phyloP scores from a whole-genome alignment of 2,797 vertebrate species.

The Danio choprae region DNA sequence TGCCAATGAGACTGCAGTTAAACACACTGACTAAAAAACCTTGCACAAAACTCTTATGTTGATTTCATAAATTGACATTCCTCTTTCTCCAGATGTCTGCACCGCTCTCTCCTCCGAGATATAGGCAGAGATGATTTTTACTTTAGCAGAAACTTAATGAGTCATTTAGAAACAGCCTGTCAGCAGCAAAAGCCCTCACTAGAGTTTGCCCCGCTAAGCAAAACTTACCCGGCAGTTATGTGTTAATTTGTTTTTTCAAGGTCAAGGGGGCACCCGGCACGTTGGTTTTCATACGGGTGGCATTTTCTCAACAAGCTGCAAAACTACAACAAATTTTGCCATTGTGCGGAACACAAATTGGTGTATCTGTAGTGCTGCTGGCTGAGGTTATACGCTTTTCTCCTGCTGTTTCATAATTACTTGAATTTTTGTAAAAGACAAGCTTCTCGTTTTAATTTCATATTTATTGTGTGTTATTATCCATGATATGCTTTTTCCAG shows the following conservation, averaged over 20 bases:
- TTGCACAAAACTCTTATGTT: not conserved
- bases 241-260: slow-evolving; percentile 48
- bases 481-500: slow-evolving; percentile 1
- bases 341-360: slow-evolving; percentile 38
- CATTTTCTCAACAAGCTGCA: slow-evolving; percentile 36
- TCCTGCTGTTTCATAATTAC: slow-evolving; percentile 33
- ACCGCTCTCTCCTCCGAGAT: slow-evolving; percentile 13
- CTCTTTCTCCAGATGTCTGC: slow-evolving; percentile 23
- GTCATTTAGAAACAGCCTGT: slow-evolving; percentile 47
- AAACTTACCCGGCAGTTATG: slow-evolving; percentile 46
- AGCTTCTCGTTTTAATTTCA: slow-evolving; percentile 4
- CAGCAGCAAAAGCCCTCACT: slow-evolving; percentile 31
- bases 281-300: slow-evolving; percentile 37
- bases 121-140: slow-evolving; percentile 40
- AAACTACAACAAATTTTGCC: slow-evolving; percentile 36
- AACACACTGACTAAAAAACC: not conserved
- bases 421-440: slow-evolving; percentile 23
- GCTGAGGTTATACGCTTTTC: slow-evolving; percentile 33
- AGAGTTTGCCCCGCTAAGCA: slow-evolving; percentile 38
- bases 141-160: slow-evolving; percentile 40
- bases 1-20: not conserved
- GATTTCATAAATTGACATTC: not conserved
- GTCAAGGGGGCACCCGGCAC: slow-evolving; percentile 36
- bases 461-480: slow-evolving; percentile 18
- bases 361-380: slow-evolving; percentile 31